A percentile compares a stretch with the other conserved stretches of the same genome.
Evolutionary conservation across 2,113 vertebrate species (phyloP).

Genomic region (Sterna hirundo): DNA sequence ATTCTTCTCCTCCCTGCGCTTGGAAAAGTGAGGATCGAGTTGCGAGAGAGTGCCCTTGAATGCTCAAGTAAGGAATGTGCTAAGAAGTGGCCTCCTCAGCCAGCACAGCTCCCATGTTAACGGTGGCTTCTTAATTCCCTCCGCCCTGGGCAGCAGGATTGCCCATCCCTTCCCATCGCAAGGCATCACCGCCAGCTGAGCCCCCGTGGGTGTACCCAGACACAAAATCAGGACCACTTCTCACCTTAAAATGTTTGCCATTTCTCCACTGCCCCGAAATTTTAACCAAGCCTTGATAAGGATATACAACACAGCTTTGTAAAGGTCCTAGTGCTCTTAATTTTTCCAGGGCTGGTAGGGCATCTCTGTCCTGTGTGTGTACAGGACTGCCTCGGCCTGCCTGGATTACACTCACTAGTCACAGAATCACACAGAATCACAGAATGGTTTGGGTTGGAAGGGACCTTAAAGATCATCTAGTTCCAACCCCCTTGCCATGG

Average conservation of each 20-base stretch:
- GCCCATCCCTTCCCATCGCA: neutral
- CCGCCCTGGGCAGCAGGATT: neutral
- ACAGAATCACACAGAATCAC: no score
- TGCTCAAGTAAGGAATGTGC: conserved; percentile 67
- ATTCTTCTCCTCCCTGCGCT: conserved; percentile 58
- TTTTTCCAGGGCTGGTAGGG: neutral
- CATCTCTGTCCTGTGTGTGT: neutral
- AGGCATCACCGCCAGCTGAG: neutral
- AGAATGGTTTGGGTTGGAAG: no score
- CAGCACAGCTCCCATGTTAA: conserved; percentile 22
- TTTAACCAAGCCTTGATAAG: neutral
- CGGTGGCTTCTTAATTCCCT: neutral
- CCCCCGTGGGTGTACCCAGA: rapidly evolving
- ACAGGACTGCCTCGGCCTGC: neutral
- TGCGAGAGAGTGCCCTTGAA: conserved; percentile 65
- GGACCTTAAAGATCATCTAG: no score
- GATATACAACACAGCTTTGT: neutral
- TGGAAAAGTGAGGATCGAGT: conserved; percentile 66
- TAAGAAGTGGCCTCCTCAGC: conserved; percentile 63
- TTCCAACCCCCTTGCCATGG: no score
- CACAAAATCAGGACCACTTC: neutral
- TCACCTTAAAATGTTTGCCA: neutral
- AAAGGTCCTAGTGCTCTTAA: neutral
- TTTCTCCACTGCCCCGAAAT: neutral
- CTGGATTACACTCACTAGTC: neutral